A percentile compares a stretch with the other conserved stretches of the same genome.
Evolutionary conservation across 2,797 vertebrate species (phyloP).

Genomic region (Cephalopachus bancanus): DNA sequence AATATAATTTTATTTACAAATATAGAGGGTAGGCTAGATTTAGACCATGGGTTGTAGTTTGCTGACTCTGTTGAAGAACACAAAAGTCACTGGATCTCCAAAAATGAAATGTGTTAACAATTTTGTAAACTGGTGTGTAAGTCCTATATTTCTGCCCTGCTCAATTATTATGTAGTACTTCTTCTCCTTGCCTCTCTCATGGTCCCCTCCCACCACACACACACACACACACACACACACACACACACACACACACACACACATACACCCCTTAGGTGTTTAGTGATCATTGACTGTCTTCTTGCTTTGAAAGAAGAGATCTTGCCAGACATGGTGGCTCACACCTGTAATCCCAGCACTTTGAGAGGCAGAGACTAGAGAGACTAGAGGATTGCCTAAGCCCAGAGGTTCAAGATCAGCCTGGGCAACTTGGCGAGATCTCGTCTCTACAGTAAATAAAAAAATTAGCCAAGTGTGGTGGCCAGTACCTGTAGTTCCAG

Average conservation of each 20-base stretch:
- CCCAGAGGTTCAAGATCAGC: too few species aligned
- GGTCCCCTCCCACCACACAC: too few species aligned
- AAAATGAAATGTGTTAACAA: not conserved
- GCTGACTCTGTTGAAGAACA: not conserved
- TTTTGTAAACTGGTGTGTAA: not conserved
- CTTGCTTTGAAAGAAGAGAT: not conserved
- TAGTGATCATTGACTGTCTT: not conserved
- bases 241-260: not conserved
- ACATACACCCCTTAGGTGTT: not conserved
- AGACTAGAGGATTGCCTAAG: too few species aligned
- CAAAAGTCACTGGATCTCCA: not conserved
- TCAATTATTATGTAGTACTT: not conserved
- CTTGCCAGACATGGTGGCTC: too few species aligned
- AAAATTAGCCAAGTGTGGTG: too few species aligned
- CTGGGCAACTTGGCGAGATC: too few species aligned
- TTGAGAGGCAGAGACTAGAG: too few species aligned
- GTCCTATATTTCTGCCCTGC: not conserved
- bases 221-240: not conserved
- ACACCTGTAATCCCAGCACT: too few species aligned
- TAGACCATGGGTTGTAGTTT: not conserved
- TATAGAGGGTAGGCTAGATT: not conserved
- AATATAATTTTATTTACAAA: not conserved
- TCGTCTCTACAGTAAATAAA: too few species aligned
- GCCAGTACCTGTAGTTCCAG: too few species aligned
- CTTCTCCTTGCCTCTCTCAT: not conserved